Evolutionary conservation across 1,140 invertebrate genomes (phyloP), one percentile per base, ranked within the genome.

Genomic region (Cardiocondyla obscurior): DNA sequence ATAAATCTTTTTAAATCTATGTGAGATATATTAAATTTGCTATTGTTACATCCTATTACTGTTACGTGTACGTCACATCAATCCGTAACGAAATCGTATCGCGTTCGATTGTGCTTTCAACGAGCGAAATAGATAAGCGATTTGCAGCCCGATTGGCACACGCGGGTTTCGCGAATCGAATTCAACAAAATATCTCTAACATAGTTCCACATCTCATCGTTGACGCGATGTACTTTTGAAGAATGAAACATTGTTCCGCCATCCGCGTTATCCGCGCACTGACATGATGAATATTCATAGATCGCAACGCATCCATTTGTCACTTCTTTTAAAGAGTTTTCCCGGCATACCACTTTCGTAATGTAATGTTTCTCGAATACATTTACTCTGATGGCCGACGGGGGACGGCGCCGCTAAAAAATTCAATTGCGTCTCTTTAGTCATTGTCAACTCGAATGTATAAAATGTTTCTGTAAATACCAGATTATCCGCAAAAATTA

Each of bases 211-310:
- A 39, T 46, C 33, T 39, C 62, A 28, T 53, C 46, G 74, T 53
- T 69, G 74, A 42, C 49, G 33, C 36, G 2, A 39, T 53, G 46
- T 67, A 79, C 74, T 55, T 79, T 79, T 79, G 33, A 79, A 69
- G 62, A 79, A 67, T 69, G 74, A 79, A 79, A 69, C 62, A 67
- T 79, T 53, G 46, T 69, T 55, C 33, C 49, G 46, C 58, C 30
- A 49, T 76, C 14, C 19, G 73, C 33, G 74, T 77, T 77, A 51
- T 77, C 49, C 62, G 46, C 62, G 36, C 3, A 69, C 62, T 53
- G 62, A 79, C 62, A 79, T 69, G 74, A 79, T 79, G 74, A 67
- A 79, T 79, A 79, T 79, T 79, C 74, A 79, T 79, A 79, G 74
- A 79, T 79, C 46, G 22, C 33, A 49, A 16, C 22, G 33, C 60